Percentiles rank a stretch among this genome's conserved stretches.
phyloP scores from a whole-genome alignment of 2,797 vertebrate genomes.

The Ispidina picta region DNA sequence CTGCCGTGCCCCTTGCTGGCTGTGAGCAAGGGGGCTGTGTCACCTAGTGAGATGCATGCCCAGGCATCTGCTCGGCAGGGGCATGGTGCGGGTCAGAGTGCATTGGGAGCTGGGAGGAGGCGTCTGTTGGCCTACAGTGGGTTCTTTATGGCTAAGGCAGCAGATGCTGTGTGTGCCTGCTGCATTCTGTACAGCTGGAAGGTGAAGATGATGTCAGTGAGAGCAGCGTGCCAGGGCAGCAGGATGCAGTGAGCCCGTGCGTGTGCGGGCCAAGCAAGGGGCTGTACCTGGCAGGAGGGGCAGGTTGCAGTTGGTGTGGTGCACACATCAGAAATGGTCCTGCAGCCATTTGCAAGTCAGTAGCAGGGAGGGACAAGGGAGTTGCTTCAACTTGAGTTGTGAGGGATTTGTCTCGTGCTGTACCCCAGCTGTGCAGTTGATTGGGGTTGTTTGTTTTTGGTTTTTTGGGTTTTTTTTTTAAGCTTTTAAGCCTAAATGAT shows the following conservation, averaged over 20 bases:
- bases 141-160: background rate
- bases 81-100: background rate
- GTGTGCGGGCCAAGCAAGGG: background rate
- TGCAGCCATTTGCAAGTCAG: background rate
- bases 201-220: slow-evolving; percentile 23
- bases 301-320: background rate
- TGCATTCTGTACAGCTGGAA: slow-evolving; percentile 8
- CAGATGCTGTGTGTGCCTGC: background rate
- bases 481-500: slow-evolving; percentile 17
- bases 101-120: background rate
- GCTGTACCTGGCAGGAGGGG: background rate
- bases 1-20: background rate
- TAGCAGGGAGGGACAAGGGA: background rate
- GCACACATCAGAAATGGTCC: background rate
- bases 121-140: background rate
- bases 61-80: background rate
- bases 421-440: background rate
- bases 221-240: background rate
- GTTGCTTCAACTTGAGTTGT: background rate
- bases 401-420: background rate
- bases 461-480: background rate
- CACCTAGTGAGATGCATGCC: background rate
- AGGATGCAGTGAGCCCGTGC: background rate
- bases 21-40: background rate
- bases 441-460: background rate